Evolutionary conservation across 2,888 invertebrate genomes (phyloP), one percentile per base, ranked within the genome.

Genomic region (Hyposoter dolosus): DNA sequence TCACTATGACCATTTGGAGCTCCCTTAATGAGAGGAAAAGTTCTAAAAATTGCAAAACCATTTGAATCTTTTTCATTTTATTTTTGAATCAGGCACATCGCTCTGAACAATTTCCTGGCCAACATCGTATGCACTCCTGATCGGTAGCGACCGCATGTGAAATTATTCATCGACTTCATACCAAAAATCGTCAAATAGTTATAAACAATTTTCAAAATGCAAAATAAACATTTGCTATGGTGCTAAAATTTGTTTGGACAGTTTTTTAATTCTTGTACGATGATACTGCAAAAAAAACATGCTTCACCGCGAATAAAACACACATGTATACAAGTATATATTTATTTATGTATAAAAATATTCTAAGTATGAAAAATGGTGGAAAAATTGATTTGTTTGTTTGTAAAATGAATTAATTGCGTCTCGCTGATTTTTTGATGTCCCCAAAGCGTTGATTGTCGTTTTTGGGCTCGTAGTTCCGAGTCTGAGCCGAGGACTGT

Each of bases 321-420:
- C 32, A 32, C 47, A 47, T 47, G 9, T 47, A 15, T 69, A 47
- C 17, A 47, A 3, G 9, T 43, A 23, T 84, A 65, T 79, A 66
- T 82, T 56, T 78, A 50, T 75, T 47, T 63, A 5, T 69, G 69
- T 71, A 85, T 75, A 77, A 81, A 89, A 82, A 74, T 60, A 77
- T 72, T 15, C 63, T 65, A 78, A 79, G 69, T n/a, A 43, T 66
- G 71, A 63, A 28, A 56, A 17, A 35, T n/a, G 75, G 50, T 32
- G 56, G 10, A 40, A 40, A 40, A 66, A 79, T 74, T n/a, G n/a
- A 3, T 68, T 66, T 28, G 35, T 28, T 68, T 28, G 2, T 35
- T 65, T 23, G 15, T 3, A 7, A 17, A 32, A 17, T 32, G 15
- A 47, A 71, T 86, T 53, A 86, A 78, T 82, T 78, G 74, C 74